These are phyloP conservation scores for Taxidea taxus DNA, from an alignment of 2,113 vertebrate genomes.

Conservation along the genomic window DNA sequence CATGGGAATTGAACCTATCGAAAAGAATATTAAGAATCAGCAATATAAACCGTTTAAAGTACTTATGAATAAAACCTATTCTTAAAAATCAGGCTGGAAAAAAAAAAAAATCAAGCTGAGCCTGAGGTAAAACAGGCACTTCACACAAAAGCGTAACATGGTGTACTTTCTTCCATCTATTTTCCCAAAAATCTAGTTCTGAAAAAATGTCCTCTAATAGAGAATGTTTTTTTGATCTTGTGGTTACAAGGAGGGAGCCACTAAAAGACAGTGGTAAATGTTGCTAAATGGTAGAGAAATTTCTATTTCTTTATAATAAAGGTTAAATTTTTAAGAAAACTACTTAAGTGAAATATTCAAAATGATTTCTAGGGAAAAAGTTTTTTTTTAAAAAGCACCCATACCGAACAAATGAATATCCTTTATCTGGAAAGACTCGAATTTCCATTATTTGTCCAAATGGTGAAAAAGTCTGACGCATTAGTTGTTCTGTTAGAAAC, in stretches of 20 bases:
- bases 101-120: slow-evolving; percentile 47
- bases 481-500: slow-evolving; percentile 91
- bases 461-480: slow-evolving; percentile 98
- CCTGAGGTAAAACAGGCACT: not conserved
- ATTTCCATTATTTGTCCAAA: slow-evolving; percentile 99
- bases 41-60: slow-evolving; percentile 23
- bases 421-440: slow-evolving; percentile 98
- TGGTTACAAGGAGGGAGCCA: not conserved
- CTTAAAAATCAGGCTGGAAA: slow-evolving; percentile 40
- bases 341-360: not conserved
- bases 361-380: not conserved
- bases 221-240: not conserved
- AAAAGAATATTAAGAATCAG: slow-evolving; percentile 63
- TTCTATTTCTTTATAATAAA: not conserved
- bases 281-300: not conserved
- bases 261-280: not conserved
- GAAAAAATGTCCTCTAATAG: not conserved
- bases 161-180: not conserved
- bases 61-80: slow-evolving; percentile 23
- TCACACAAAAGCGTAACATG: not conserved
- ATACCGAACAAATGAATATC: slow-evolving; percentile 97
- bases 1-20: slow-evolving; percentile 94
- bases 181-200: not conserved
- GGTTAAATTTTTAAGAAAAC: slow-evolving; percentile 36
- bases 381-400: slow-evolving; percentile 21